These are phyloP conservation scores for Mizuhopecten yessoensis DNA, from an alignment of 1,140 invertebrate species.

Conservation along the genomic window DNA sequence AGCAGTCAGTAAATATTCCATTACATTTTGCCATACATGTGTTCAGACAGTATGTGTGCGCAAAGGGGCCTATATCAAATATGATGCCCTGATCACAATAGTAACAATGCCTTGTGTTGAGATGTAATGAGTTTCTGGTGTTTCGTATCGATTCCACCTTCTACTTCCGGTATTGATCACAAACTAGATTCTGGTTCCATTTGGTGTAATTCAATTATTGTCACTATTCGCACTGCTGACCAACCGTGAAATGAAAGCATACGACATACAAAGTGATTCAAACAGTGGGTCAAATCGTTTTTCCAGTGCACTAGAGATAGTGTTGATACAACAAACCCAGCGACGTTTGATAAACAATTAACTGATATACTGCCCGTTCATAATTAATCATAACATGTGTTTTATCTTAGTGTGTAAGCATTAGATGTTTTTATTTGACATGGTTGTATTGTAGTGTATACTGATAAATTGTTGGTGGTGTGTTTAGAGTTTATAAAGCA, in stretches of 20 bases:
- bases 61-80: too few relatives aligned
- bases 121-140: constrained; percentile 38
- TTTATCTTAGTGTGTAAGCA: not conserved
- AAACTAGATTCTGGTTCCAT: not conserved
- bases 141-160: constrained; percentile 15
- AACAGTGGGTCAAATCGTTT: not conserved
- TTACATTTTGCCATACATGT: too few relatives aligned
- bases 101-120: not conserved
- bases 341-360: not conserved
- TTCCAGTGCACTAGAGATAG: not conserved
- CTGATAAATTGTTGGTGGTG: too few relatives aligned
- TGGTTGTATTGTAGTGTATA: too few relatives aligned
- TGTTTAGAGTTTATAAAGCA: too few relatives aligned
- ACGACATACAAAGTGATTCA: not conserved
- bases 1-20: too few relatives aligned
- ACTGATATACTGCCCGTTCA: not conserved
- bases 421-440: not conserved
- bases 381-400: not conserved
- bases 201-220: constrained; percentile 27
- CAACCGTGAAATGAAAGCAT: not conserved
- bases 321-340: not conserved
- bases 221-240: not conserved
- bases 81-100: too few relatives aligned
- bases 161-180: not conserved
- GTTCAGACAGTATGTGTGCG: too few relatives aligned